Evolutionary conservation across 2,113 vertebrate genomes (phyloP).

Genomic region (Ammospiza caudacuta): DNA sequence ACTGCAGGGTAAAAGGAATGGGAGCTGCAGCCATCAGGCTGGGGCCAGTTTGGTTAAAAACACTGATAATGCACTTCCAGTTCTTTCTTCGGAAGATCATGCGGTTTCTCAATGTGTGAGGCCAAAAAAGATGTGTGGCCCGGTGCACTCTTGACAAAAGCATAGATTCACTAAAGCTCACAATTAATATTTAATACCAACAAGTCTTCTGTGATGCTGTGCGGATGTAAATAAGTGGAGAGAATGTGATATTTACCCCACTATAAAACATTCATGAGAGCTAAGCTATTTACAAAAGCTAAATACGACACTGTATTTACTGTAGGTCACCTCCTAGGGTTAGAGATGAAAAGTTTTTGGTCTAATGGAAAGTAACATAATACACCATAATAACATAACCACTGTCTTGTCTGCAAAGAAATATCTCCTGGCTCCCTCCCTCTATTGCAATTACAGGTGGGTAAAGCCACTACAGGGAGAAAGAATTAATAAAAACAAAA

Average conservation of each 20-base stretch:
- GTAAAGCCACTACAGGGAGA: neutral
- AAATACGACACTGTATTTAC: slow-evolving; percentile 83
- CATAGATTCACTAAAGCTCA: slow-evolving; percentile 78
- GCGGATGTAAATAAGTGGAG: slow-evolving; percentile 87
- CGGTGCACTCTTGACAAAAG: slow-evolving; percentile 74
- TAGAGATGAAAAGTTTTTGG: slow-evolving; percentile 76
- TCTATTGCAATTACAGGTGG: slow-evolving; percentile 60
- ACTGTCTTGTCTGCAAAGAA: slow-evolving; percentile 66
- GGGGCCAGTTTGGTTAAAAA: neutral
- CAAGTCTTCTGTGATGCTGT: slow-evolving; percentile 79
- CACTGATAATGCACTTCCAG: slow-evolving; percentile 13
- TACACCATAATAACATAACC: slow-evolving; percentile 66
- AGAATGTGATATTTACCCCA: slow-evolving; percentile 84
- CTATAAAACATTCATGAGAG: slow-evolving; percentile 83
- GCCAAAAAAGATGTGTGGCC: slow-evolving; percentile 63
- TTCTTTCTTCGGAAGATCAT: neutral
- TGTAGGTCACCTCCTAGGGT: slow-evolving; percentile 80
- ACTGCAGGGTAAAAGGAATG: rapidly evolving
- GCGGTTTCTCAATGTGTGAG: slow-evolving; percentile 47
- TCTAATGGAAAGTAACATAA: slow-evolving; percentile 78
- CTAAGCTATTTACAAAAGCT: slow-evolving; percentile 82
- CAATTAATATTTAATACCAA: slow-evolving; percentile 84
- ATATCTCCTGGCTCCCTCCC: slow-evolving; percentile 55
- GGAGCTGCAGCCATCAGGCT: neutral
- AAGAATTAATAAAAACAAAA: neutral